A percentile compares a stretch with the other conserved stretches of the same genome.
These are phyloP conservation scores for Drosophila sp. DNA, from an alignment of 1,140 invertebrate species.

Conservation along the genomic window DNA sequence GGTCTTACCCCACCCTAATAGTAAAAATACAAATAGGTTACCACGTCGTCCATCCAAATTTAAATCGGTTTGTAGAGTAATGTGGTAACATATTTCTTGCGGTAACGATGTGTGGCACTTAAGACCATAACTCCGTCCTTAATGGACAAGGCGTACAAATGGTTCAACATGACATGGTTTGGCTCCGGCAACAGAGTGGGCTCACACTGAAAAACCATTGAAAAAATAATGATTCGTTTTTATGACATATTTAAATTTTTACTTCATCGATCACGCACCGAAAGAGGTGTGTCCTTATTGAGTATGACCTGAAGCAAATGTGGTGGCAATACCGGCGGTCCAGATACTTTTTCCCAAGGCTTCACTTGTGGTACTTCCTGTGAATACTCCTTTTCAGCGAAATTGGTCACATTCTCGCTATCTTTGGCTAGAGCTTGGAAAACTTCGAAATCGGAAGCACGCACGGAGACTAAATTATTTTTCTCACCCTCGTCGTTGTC, in stretches of 20 bases:
- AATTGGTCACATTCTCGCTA: conserved; percentile 89
- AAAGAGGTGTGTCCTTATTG: conserved; percentile 98
- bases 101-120: conserved; percentile 97
- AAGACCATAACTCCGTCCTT: conserved; percentile 99
- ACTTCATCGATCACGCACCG: conserved; percentile 85
- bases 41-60: conserved; percentile 40
- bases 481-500: conserved; percentile 94
- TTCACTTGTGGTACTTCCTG: conserved; percentile 95
- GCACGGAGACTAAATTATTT: conserved; percentile 96
- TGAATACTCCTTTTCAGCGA: conserved; percentile 91
- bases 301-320: conserved; percentile 99
- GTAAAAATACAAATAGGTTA: conserved; percentile 11
- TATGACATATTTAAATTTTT: not conserved
- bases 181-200: conserved; percentile 99
- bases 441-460: conserved; percentile 98
- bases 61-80: conserved; percentile 99
- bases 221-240: not conserved
- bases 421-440: conserved; percentile 98
- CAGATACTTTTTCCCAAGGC: conserved; percentile 95
- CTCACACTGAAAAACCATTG: conserved; percentile 90
- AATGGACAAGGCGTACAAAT: conserved; percentile 99
- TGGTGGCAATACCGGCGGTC: conserved; percentile 98
- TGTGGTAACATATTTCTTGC: conserved; percentile 99
- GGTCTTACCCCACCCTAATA: not conserved
- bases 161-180: conserved; percentile 99